Evolutionary conservation across 2,113 vertebrate species (phyloP), one percentile per base, ranked within the genome.

Genomic region (Tachysurus fulvidraco): DNA sequence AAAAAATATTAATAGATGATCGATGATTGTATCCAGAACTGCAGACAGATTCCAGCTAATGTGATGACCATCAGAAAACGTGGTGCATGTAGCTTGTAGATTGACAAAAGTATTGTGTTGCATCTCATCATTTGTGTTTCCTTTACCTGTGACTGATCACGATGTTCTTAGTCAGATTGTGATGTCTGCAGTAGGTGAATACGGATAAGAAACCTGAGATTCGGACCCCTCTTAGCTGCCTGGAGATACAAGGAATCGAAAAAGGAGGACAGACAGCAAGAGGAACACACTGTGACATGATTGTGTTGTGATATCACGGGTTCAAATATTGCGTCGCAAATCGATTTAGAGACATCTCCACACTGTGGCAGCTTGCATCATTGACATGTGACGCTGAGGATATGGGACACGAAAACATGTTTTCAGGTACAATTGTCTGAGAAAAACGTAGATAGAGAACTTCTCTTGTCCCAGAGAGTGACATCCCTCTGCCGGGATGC

Each of bases 261-360:
- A 55, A 19, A 17, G 36, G 21, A 80, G 36, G 55, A 79, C 14
- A 86, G 44, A 71, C 55, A 44, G 11, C 17, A 30, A 52, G n/a
- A 62, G 60, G 64, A 41, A 71, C n/a, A 86, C 77, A 52, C 16
- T 52, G 21, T 55, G 74, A 54, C 44, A 85, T 11, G 13, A 67
- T 65, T 59, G 50, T 71, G 17, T 55, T 74, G 83, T 84, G 69
- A 76, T 84, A 52, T 86, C 21, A 59, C 8, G 14, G 57, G 78
- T 69, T 62, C 65, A 73, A 86, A 86, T 86, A 36, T 73, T 81
- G 30, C 6, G 17, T 67, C 64, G 59, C 36, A 82, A 82, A 86
- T 62, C n/a, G n/a, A 86, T 81, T 81, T 73, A 73, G 54, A 52
- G 44, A 36, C 80, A 76, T 25, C 65, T 74, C 55, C 64, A 76